Percentiles rank a stretch among this genome's conserved stretches.
Evolutionary conservation across 2,113 vertebrate genomes (phyloP).

Genomic region (Numida meleagris): DNA sequence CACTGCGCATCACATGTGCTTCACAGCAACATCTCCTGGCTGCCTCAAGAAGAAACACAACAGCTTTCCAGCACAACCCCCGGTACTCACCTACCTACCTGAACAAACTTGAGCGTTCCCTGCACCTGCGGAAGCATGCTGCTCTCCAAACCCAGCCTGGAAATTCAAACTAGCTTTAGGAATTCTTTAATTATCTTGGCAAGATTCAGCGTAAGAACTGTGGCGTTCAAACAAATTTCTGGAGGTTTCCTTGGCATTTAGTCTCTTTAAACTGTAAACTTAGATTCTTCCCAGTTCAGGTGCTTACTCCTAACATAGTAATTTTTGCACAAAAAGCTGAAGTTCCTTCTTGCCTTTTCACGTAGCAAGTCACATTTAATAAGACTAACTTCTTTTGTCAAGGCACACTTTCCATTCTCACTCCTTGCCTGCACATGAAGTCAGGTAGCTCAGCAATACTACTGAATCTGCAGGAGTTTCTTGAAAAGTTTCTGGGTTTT

Average conservation of each 20-base stretch:
- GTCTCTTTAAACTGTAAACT: background rate
- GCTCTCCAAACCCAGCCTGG: background rate
- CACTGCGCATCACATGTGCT: background rate
- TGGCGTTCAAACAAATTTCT: background rate
- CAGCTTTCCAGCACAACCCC: background rate
- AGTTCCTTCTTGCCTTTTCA: background rate
- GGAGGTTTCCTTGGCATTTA: background rate
- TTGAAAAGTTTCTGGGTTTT: background rate
- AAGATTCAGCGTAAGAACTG: background rate
- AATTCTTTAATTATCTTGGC: slow-evolving; percentile 28
- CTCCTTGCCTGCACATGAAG: background rate
- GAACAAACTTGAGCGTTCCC: background rate
- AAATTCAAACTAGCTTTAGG: background rate
- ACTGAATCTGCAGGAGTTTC: background rate
- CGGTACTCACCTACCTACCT: background rate
- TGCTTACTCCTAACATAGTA: background rate
- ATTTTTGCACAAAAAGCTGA: background rate
- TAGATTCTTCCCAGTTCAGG: background rate
- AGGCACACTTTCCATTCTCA: background rate
- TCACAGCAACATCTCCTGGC: background rate
- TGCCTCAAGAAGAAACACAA: background rate
- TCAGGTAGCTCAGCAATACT: background rate
- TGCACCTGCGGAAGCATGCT: background rate
- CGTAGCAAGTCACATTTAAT: background rate
- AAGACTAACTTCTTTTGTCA: background rate